These are phyloP conservation scores for Vanessa atalanta DNA, from an alignment of 1,140 invertebrate genomes.

Conservation along the genomic window DNA sequence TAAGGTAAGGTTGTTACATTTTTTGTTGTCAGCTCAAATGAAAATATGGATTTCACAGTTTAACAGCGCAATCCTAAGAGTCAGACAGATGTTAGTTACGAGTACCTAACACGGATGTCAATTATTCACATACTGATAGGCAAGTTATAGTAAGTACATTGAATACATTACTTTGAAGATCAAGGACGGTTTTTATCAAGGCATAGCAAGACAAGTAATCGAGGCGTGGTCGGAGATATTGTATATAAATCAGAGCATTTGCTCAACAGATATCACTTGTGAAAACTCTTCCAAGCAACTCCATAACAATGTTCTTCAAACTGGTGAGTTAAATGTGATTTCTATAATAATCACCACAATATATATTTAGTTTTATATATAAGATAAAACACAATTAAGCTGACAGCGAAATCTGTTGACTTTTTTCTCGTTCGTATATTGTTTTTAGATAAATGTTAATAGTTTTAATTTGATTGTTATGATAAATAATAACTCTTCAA, in stretches of 20 bases:
- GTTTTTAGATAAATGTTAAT: no score
- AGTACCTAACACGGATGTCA: conserved; percentile 57
- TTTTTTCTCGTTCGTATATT: no score
- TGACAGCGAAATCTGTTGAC: no score
- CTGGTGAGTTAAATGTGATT: conserved; percentile 54
- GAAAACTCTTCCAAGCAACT: conserved; percentile 54
- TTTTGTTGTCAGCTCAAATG: no score
- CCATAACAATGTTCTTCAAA: conserved; percentile 68
- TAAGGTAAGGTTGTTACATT: no score
- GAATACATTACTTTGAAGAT: conserved; percentile 66
- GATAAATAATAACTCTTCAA: no score
- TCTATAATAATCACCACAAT: neutral
- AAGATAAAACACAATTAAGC: no score
- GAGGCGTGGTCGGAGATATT: conserved; percentile 61
- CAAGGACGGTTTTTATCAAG: conserved; percentile 71
- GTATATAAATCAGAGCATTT: conserved; percentile 62
- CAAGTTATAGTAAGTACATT: conserved; percentile 39
- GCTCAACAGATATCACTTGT: conserved; percentile 60
- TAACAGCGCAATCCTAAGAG: conserved; percentile 8
- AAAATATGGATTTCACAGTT: neutral
- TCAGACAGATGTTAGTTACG: conserved; percentile 15
- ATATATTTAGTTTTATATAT: neutral
- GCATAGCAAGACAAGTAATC: conserved; percentile 44
- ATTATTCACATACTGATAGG: conserved; percentile 47
- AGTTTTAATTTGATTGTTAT: no score